Evolutionary conservation across 2,888 invertebrate genomes (phyloP).

Genomic region (Drosophila imparisetae): DNA sequence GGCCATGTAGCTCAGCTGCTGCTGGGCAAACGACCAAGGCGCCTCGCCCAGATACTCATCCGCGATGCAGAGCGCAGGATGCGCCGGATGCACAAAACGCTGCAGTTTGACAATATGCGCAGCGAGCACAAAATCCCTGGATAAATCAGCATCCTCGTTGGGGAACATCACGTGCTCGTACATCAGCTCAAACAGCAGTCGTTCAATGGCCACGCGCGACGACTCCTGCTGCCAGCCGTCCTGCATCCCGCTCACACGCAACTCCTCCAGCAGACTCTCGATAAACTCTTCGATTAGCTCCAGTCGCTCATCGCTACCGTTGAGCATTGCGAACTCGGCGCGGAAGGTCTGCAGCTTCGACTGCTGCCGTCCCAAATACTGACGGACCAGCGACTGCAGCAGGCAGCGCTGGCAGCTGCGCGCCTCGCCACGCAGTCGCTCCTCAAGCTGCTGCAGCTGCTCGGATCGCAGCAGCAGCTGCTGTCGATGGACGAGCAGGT

Average conservation of each 20-base stretch:
- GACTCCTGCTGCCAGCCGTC: conserved; percentile 88
- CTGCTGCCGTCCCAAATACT: conserved; percentile 93
- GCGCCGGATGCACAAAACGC: conserved; percentile 90
- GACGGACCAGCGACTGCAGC: conserved; percentile 90
- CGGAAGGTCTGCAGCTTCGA: conserved; percentile 90
- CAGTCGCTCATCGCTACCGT: conserved; percentile 95
- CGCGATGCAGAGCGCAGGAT: conserved; percentile 92
- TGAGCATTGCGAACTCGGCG: conserved; percentile 91
- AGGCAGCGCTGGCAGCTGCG: conserved; percentile 90
- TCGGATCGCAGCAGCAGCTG: conserved; percentile 91
- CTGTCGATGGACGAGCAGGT: conserved; percentile 92
- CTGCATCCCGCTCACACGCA: conserved; percentile 87
- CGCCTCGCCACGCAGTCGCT: conserved; percentile 88
- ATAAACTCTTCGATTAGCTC: conserved; percentile 94
- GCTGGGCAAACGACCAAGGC: conserved; percentile 98
- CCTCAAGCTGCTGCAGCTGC: conserved; percentile 88
- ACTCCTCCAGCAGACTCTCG: conserved; percentile 88
- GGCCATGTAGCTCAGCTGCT: conserved; percentile 93
- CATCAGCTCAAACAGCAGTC: conserved; percentile 95
- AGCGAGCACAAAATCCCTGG: conserved; percentile 94
- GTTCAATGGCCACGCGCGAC: conserved; percentile 93
- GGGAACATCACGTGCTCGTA: conserved; percentile 98
- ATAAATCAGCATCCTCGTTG: conserved; percentile 97
- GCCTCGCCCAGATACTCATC: conserved; percentile 94
- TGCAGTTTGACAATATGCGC: conserved; percentile 95